Evolutionary conservation across 2,113 vertebrate species (phyloP).

Genomic region (Xiphophorus hellerii): DNA sequence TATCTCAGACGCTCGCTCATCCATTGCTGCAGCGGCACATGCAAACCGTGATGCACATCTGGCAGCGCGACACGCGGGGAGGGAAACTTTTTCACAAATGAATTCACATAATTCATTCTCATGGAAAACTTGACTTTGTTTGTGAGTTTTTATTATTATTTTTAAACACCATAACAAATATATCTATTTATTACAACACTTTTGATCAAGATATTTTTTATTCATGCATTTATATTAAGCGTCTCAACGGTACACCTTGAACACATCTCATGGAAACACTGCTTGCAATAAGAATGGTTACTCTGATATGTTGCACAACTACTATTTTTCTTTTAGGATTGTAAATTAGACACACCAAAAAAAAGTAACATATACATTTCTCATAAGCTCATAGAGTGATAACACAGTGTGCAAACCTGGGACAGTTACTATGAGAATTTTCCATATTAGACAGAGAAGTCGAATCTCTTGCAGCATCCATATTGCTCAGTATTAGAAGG

Average conservation of each 20-base stretch:
- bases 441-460: conserved; percentile 1
- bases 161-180: conserved; percentile 50
- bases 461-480: background rate
- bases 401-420: background rate
- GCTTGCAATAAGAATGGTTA: background rate
- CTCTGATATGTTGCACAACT: background rate
- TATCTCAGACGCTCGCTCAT: background rate
- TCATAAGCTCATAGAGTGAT: background rate
- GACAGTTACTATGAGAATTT: background rate
- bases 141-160: conserved; percentile 11
- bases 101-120: background rate
- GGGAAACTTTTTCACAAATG: background rate
- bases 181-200: conserved; percentile 14
- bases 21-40: background rate
- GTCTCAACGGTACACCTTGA: background rate
- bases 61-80: background rate
- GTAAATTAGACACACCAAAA: background rate
- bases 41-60: background rate
- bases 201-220: background rate
- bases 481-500: background rate
- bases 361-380: background rate
- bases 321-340: background rate
- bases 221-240: background rate
- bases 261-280: conserved; percentile 3
- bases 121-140: background rate